Evolutionary conservation across 2,888 invertebrate genomes (phyloP).

Genomic region (Spatulosminthurus flaviceps): DNA sequence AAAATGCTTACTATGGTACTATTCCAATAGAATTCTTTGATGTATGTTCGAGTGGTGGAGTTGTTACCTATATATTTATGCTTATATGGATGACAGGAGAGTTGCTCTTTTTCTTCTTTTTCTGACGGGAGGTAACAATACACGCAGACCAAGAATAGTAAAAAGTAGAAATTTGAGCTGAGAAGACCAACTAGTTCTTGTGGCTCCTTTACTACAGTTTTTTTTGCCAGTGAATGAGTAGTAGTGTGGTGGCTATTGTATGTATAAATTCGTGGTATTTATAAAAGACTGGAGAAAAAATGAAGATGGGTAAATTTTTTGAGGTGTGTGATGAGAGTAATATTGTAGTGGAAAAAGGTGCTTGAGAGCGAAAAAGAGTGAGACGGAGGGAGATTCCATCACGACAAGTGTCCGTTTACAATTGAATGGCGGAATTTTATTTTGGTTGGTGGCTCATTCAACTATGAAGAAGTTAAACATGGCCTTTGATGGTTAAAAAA

Average conservation of each 20-base stretch:
- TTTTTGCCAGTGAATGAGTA: no score
- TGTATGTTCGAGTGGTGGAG: neutral
- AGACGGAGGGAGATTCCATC: conserved; percentile 34
- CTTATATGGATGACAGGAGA: conserved; percentile 32
- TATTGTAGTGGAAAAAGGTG: neutral
- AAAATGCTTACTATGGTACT: no score
- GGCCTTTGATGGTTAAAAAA: conserved; percentile 31
- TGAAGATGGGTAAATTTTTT: conserved; percentile 28
- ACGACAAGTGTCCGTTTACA: conserved; percentile 42
- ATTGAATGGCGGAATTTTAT: conserved; percentile 31
- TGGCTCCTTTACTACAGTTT: neutral
- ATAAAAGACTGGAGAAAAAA: neutral
- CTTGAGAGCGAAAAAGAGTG: no score
- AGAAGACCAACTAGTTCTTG: conserved; percentile 19
- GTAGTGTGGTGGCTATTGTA: no score
- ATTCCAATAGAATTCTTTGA: neutral
- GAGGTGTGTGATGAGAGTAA: conserved; percentile 2
- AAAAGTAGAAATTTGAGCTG: conserved; percentile 34
- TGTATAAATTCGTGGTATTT: no score
- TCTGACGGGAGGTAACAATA: no score
- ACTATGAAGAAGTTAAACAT: conserved; percentile 14
- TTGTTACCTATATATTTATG: no score
- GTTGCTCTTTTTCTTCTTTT: no score
- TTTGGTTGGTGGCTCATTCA: conserved; percentile 36
- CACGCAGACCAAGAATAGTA: conserved; percentile 17